Conservation (phyloP, 2,113 vertebrate species). For the Pseudorasbora parva region DNA sequence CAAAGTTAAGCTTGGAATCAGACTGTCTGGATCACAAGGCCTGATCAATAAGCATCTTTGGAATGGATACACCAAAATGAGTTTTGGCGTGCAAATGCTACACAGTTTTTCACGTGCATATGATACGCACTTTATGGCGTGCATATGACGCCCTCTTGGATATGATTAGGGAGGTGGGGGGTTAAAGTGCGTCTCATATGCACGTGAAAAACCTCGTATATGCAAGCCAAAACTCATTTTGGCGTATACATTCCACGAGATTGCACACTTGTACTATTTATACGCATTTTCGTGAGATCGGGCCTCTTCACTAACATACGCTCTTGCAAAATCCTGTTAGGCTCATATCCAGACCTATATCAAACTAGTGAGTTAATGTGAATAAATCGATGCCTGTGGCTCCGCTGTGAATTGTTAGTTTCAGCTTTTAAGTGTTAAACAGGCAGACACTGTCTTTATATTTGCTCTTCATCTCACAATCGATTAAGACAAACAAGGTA, state of each 20-base stretch:
- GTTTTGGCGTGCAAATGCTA: too few species aligned
- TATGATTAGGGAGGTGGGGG: too few species aligned
- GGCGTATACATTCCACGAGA: too few species aligned
- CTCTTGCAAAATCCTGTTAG: slow-evolving; percentile 33
- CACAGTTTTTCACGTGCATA: too few species aligned
- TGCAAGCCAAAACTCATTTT: too few species aligned
- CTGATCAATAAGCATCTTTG: slow-evolving; percentile 4
- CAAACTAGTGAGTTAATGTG: slow-evolving; percentile 51
- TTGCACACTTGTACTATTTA: too few species aligned
- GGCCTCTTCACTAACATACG: slow-evolving; percentile 22
- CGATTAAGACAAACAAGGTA: slow-evolving; percentile 11
- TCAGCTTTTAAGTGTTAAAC: slow-evolving; percentile 54
- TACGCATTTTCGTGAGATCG: too few species aligned
- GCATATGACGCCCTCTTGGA: too few species aligned
- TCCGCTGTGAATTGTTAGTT: slow-evolving; percentile 29
- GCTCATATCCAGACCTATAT: slow-evolving; percentile 10
- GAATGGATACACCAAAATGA: too few species aligned
- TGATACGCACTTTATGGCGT: too few species aligned
- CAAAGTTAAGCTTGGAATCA: slow-evolving; percentile 3
- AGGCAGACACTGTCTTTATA: not conserved
- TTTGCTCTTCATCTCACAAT: slow-evolving; percentile 28
- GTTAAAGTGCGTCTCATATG: too few species aligned
- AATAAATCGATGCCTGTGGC: slow-evolving; percentile 49
- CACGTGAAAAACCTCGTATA: too few species aligned
- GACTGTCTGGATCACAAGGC: not conserved